Evolutionary conservation across 2,888 invertebrate genomes (phyloP).

Genomic region (Mylabris sibirica): DNA sequence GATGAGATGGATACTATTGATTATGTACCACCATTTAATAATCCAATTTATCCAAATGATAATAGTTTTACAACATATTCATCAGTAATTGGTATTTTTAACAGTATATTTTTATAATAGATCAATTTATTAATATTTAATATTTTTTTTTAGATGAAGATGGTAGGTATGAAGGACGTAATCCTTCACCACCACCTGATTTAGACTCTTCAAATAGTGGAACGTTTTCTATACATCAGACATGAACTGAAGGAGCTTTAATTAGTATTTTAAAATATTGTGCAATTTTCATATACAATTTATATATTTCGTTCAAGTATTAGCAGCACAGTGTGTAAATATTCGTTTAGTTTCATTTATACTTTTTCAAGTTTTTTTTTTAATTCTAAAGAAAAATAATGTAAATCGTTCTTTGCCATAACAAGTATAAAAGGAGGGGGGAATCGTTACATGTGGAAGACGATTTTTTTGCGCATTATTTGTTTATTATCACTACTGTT

Average conservation of each 20-base stretch:
- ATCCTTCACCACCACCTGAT: constrained; percentile 60
- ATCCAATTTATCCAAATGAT: constrained; percentile 59
- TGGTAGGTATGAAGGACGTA: constrained; percentile 59
- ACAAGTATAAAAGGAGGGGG: constrained; percentile 32
- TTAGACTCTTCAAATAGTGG: constrained; percentile 37
- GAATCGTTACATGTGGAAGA: constrained; percentile 23
- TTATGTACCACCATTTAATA: constrained; percentile 61
- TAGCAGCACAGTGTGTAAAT: constrained; percentile 52
- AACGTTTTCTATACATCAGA: constrained; percentile 28
- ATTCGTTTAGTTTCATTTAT: constrained; percentile 44
- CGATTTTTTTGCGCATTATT: constrained; percentile 36
- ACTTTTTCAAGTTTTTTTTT: constrained; percentile 43
- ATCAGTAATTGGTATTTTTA: constrained; percentile 54
- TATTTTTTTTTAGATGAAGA: constrained; percentile 56
- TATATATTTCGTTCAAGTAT: constrained; percentile 38
- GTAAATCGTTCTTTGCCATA: constrained; percentile 35
- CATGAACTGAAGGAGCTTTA: constrained; percentile 42
- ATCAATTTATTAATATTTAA: constrained; percentile 18
- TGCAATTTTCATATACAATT: constrained; percentile 44
- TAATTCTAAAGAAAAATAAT: constrained; percentile 47
- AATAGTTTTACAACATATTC: constrained; percentile 57
- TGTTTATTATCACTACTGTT: constrained; percentile 18
- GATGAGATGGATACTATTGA: constrained; percentile 50
- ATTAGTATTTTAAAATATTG: constrained; percentile 40
- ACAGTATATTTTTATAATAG: constrained; percentile 12